Percentiles rank a stretch among this genome's conserved stretches.
Conservation (phyloP, 1,140 invertebrate species). For the Copidosoma floridanum region DNA sequence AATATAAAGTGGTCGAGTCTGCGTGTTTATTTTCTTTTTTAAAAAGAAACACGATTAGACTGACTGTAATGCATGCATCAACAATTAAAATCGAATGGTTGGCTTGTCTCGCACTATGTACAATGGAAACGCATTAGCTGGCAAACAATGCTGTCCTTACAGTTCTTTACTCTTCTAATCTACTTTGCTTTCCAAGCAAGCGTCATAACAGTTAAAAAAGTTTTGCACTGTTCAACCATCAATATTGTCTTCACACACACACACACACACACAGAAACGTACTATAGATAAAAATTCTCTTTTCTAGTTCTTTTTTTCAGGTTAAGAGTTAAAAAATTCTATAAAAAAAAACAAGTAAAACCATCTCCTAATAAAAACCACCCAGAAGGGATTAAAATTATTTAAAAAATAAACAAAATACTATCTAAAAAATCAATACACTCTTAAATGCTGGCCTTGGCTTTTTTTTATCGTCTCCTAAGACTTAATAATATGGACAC, state of each 20-base stretch:
- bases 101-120: no score
- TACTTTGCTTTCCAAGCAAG: no score
- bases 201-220: neutral
- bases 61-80: neutral
- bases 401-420: constrained; percentile 16
- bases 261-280: neutral
- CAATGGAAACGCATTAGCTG: no score
- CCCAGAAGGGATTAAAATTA: no score
- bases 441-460: neutral
- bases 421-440: neutral
- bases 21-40: no score
- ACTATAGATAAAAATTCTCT: neutral
- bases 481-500: no score
- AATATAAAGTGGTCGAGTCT: neutral
- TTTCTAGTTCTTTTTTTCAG: constrained; percentile 2
- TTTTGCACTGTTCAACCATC: neutral
- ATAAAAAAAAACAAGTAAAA: constrained; percentile 10
- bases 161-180: no score
- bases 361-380: constrained; percentile 17
- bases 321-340: neutral
- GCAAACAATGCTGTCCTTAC: no score
- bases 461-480: no score
- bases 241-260: neutral
- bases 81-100: constrained; percentile 11
- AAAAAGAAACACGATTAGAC: neutral